These are phyloP conservation scores for Gymnarchus niloticus DNA, from an alignment of 2,113 vertebrate genomes.

Conservation along the genomic window DNA sequence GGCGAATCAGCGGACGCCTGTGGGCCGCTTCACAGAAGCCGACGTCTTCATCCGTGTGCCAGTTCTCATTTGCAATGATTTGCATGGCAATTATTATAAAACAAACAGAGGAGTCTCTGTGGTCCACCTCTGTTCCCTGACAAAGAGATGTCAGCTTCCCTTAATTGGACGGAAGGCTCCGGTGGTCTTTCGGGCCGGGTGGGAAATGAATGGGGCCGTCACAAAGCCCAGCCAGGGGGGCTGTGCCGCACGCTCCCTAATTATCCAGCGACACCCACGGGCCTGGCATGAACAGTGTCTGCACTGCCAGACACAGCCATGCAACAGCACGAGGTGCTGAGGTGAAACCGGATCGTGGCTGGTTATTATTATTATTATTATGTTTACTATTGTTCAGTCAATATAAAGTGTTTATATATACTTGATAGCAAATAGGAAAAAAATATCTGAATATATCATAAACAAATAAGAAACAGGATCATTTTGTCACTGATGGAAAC, in stretches of 20 bases:
- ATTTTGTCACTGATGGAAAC: too few species aligned
- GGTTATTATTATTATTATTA: too few species aligned
- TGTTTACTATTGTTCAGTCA: too few species aligned
- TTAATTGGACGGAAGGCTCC: slow-evolving; percentile 33
- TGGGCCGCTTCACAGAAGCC: neutral
- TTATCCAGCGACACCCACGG: slow-evolving; percentile 27
- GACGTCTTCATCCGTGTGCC: neutral
- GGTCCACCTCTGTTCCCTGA: slow-evolving; percentile 28
- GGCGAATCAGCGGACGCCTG: neutral
- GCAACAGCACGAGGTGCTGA: neutral
- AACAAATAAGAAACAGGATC: too few species aligned
- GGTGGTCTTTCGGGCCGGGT: slow-evolving; percentile 31
- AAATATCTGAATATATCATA: too few species aligned
- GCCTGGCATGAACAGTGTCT: neutral
- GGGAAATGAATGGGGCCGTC: slow-evolving; percentile 36
- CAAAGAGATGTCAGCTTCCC: slow-evolving; percentile 30
- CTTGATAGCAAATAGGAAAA: too few species aligned
- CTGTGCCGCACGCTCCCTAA: slow-evolving; percentile 25
- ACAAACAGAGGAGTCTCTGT: slow-evolving; percentile 34
- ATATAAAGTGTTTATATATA: too few species aligned
- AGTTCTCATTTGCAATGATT: slow-evolving; percentile 34
- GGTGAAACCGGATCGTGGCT: too few species aligned
- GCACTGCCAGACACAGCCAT: neutral
- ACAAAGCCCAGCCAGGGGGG: slow-evolving; percentile 27
- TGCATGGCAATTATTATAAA: slow-evolving; percentile 40